Evolutionary conservation across 2,888 invertebrate genomes (phyloP), one percentile per base, ranked within the genome.

Genomic region (Stenichneumon culpator): DNA sequence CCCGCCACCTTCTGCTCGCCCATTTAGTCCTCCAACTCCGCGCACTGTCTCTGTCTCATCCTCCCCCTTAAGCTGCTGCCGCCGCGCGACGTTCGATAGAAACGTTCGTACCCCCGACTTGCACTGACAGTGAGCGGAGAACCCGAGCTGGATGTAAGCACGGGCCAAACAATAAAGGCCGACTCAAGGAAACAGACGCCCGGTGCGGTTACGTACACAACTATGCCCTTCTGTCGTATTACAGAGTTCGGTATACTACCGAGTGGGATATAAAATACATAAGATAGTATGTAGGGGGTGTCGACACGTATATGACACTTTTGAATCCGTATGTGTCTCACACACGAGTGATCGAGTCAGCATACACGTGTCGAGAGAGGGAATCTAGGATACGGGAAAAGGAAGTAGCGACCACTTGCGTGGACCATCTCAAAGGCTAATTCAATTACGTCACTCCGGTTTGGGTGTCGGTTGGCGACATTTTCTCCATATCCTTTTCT

Each of bases 31-130:
- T 47, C 50, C 52, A 60, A 78, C 28, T 70, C 60, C 39, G n/a
- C 39, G 25, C 68, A n/a, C 70, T 67, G 47, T 52, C 67, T 22
- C 52, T 47, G 44, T 75, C 54, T 65, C 50, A 25, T 60, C 69
- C 63, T 60, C 25, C 25, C 47, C 36, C 22, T 50, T 28, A 39
- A 72, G 54, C 22, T 32, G 39, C 39, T 63, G 44, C 67, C 39
- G 36, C 70, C 28, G 67, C 50, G 50, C 39, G 74, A 79, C 60
- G 72, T 73, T 81, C 78, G 74, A 84, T 78, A 69, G 81, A 84
- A 84, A 78, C 52, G 69, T 74, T 84, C 68, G 63, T 78, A 67
- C 57, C 39, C 47, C 57, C 39, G 19, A 28, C 44, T 60, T 70
- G 36, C 63, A 69, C 63, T 75, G 70, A 39, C 75, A 67, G 65